Evolutionary conservation across 2,797 vertebrate species (phyloP).

Genomic region (Acridotheres tristis): DNA sequence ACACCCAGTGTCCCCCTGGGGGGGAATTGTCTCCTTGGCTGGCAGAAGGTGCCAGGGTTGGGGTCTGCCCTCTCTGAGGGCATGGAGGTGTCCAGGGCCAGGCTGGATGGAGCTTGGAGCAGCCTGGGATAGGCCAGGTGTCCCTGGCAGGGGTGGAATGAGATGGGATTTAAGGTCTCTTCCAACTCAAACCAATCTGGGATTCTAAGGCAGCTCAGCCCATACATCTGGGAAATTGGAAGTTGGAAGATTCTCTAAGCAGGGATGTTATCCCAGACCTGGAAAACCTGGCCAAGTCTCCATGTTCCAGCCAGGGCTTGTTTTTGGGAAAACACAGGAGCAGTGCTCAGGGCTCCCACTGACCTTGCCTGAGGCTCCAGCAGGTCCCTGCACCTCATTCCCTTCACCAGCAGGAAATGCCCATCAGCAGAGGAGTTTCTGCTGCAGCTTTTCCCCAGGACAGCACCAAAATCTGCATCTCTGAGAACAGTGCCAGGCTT

Average conservation of each 20-base stretch:
- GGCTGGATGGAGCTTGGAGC: fast-evolving
- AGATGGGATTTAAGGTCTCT: neutral
- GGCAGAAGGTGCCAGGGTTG: neutral
- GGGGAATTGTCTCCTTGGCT: neutral
- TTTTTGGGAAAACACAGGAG: too few species aligned
- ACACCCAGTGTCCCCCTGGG: fast-evolving
- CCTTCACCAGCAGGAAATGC: neutral
- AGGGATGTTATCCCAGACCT: too few species aligned
- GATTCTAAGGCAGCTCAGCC: neutral
- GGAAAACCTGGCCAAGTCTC: too few species aligned
- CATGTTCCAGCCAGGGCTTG: too few species aligned
- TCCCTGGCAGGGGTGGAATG: neutral
- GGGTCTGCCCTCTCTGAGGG: neutral
- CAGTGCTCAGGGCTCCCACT: too few species aligned
- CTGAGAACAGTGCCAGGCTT: too few species aligned
- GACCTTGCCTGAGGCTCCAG: neutral
- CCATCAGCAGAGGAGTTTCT: neutral
- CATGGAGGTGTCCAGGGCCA: neutral
- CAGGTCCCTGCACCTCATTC: fast-evolving
- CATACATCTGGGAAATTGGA: neutral
- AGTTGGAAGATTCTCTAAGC: too few species aligned
- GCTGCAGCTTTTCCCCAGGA: fast-evolving
- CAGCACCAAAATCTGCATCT: neutral
- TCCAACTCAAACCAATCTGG: neutral
- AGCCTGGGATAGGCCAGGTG: neutral